Conservation (phyloP, 1,140 invertebrate species). For the Ceratosolen fusciceps region DNA sequence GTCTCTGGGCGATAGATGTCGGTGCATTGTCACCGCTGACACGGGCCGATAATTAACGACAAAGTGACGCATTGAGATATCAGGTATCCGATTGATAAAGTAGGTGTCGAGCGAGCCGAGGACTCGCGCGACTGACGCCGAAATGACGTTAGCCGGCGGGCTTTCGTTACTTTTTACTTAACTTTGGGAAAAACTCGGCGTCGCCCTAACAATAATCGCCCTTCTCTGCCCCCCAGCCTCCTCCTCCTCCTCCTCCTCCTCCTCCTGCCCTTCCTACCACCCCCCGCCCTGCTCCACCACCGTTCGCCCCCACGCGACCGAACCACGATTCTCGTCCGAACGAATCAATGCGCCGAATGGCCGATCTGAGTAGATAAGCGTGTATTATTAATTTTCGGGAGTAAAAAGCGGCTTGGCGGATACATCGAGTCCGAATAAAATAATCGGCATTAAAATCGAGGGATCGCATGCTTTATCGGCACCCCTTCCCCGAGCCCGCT, state of each 20-base stretch:
- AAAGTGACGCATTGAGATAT: constrained; percentile 38
- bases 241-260: too few relatives aligned
- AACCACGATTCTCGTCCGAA: not conserved
- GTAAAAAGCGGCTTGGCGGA: not conserved
- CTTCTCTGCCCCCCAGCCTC: too few relatives aligned
- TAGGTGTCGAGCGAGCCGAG: not conserved
- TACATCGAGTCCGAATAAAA: not conserved
- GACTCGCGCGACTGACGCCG: not conserved
- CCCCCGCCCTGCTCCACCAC: too few relatives aligned
- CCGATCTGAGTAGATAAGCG: not conserved
- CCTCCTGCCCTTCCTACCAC: too few relatives aligned
- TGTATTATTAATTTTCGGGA: not conserved
- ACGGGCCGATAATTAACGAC: constrained; percentile 36
- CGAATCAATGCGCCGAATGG: not conserved
- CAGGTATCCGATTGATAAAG: constrained; percentile 40
- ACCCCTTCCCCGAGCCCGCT: too few relatives aligned
- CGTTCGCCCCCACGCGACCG: too few relatives aligned
- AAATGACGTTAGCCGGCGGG: too few relatives aligned
- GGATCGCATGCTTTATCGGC: too few relatives aligned
- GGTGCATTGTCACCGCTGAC: constrained; percentile 2
- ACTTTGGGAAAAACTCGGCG: too few relatives aligned
- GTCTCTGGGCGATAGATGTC: not conserved
- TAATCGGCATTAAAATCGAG: not conserved
- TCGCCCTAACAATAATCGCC: not conserved
- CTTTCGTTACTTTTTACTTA: too few relatives aligned